These are phyloP conservation scores for Oncorhynchus masou DNA, from an alignment of 2,113 vertebrate species.

Conservation along the genomic window DNA sequence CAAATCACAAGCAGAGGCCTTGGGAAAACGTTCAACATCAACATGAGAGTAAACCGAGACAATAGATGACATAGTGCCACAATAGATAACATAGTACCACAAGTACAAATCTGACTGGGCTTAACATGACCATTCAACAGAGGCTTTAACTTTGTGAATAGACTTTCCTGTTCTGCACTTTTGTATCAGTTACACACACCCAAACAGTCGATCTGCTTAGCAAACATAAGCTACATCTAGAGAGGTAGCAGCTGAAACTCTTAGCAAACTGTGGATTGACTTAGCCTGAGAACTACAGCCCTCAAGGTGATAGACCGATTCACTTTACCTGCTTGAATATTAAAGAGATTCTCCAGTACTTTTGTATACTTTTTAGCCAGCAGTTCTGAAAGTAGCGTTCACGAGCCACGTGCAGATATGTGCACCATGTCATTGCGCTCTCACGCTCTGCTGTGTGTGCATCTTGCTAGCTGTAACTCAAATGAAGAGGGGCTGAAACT, in stretches of 20 bases:
- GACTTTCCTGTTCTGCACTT: slow-evolving; percentile 13
- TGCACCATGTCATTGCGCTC: too few relatives aligned
- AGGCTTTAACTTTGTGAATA: slow-evolving; percentile 14
- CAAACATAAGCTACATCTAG: slow-evolving; percentile 41
- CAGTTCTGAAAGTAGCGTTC: too few relatives aligned
- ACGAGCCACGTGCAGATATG: too few relatives aligned
- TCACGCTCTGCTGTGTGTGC: too few relatives aligned
- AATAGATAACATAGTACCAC: neutral
- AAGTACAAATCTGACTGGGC: neutral
- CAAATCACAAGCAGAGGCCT: slow-evolving; percentile 22
- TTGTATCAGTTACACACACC: slow-evolving; percentile 49
- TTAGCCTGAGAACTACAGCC: slow-evolving; percentile 1
- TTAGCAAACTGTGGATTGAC: slow-evolving; percentile 27
- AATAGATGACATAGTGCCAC: neutral
- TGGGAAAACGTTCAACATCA: slow-evolving; percentile 6
- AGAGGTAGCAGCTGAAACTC: slow-evolving; percentile 35
- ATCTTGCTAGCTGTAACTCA: too few relatives aligned
- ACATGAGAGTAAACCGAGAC: neutral
- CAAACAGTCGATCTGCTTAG: slow-evolving; percentile 58
- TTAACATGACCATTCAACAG: slow-evolving; percentile 17
- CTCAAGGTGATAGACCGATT: neutral
- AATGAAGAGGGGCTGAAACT: too few relatives aligned
- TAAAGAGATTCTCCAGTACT: too few relatives aligned
- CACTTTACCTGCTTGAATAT: slow-evolving; percentile 23
- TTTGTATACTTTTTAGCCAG: too few relatives aligned